Base-by-base conservation (phyloP, 2,888 invertebrate species). In the Bhutanitis thaidina region DNA sequence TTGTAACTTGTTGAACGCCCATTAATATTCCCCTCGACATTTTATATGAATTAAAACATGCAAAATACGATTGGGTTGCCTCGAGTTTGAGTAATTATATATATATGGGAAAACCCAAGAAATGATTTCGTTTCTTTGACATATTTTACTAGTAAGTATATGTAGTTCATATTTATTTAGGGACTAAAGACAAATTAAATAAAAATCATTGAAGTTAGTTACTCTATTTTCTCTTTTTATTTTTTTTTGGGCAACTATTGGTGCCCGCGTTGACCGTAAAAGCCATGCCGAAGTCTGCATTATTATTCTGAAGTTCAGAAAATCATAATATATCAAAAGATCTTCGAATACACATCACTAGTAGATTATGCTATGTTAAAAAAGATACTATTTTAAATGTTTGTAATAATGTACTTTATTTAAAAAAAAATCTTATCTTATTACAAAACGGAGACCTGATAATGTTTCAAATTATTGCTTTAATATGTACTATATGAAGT, bases 401-500 rank as follows among this genome's bases (percentile, higher is more conserved):
- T 45, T 41, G 58, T 53, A 27, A 55, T 5, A 16, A 60, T 56
- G 48, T 58, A 44, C 51, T 59, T 55, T 54, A 55, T 51, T 49
- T 41, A 47, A 52, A 52, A 40, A 15, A 41, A 29, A 20, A 16
- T 41, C n/a, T n/a, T 55, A 53, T 56, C 40, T 52, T 30, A n/a
- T n/a, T 48, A 49, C 53, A 57, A 54, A 58, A 71, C 61, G 66
- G 77, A 68, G 75, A 82, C 77, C 78, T 81, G 78, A 80, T 69
- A 65, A 71, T 68, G 65, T 77, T 77, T 79, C 68, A 81, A 77
- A 77, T 63, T 59, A 59, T 80, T 86, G 80, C 80, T 84, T 84
- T 85, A 83, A 76, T 68, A 71, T 67, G 69, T 69, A 85, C 74
- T 82, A 86, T 74, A 80, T 61, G 71, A 69, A 81, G 85, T 79